Percentiles rank a stretch among this genome's conserved stretches.
phyloP scores from a whole-genome alignment of 2,888 invertebrate genomes.

The Brachyptera putata region DNA sequence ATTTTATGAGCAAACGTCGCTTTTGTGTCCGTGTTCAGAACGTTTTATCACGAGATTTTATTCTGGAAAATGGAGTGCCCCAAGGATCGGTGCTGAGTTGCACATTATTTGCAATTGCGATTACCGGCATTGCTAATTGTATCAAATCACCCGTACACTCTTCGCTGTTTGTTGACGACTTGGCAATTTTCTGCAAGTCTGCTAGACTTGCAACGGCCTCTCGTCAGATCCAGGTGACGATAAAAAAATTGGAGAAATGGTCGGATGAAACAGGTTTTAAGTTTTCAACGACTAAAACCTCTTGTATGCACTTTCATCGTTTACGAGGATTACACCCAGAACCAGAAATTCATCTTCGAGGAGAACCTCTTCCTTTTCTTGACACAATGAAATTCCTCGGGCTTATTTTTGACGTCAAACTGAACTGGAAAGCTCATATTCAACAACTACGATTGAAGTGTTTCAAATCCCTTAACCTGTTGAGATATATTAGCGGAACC shows the following conservation, averaged over 20 bases:
- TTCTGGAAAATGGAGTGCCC: constrained; percentile 17
- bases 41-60: neutral
- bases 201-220: neutral
- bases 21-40: constrained; percentile 4
- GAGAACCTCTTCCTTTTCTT: neutral
- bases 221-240: no score
- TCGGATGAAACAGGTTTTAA: constrained; percentile 1
- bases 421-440: constrained; percentile 17
- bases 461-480: constrained; percentile 4
- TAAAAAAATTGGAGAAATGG: constrained; percentile 1
- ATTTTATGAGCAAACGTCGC: constrained; percentile 12
- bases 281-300: constrained; percentile 10
- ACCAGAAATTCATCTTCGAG: neutral
- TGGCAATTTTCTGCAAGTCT: constrained; percentile 8
- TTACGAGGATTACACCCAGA: neutral
- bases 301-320: constrained; percentile 10
- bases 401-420: constrained; percentile 4
- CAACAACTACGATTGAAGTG: no score
- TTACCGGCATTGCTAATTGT: constrained; percentile 1
- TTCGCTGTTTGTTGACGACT: constrained; percentile 17
- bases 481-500: neutral
- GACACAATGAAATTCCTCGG: constrained; percentile 3
- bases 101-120: constrained; percentile 18
- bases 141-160: neutral
- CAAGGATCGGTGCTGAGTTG: constrained; percentile 25